A percentile compares a stretch with the other conserved stretches of the same genome.
Evolutionary conservation across 2,113 vertebrate species (phyloP).

Genomic region (Aix galericulata): DNA sequence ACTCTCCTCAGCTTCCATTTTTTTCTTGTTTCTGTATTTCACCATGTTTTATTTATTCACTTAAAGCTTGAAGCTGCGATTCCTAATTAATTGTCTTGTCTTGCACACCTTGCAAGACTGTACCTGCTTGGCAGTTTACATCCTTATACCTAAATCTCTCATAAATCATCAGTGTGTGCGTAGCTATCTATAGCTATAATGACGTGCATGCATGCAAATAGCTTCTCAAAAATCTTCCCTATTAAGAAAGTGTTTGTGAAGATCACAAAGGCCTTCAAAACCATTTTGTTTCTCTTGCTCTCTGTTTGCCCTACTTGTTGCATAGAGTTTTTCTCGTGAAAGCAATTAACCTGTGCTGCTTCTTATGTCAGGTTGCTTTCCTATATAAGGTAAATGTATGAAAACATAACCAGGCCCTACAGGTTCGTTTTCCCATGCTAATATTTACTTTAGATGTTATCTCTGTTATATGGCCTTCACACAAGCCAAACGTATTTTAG

Average conservation of each 20-base stretch:
- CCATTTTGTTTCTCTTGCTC: background rate
- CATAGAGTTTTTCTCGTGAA: background rate
- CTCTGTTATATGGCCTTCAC: conserved; percentile 6
- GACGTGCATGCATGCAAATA: background rate
- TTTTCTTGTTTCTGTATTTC: background rate
- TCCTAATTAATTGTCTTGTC: background rate
- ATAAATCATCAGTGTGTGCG: background rate
- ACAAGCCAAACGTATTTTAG: background rate
- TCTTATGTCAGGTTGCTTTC: background rate
- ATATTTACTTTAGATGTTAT: background rate
- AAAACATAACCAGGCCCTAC: background rate
- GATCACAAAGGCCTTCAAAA: conserved; percentile 12
- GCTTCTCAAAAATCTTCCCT: background rate
- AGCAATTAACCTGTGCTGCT: conserved; percentile 40
- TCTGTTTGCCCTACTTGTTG: conserved; percentile 23
- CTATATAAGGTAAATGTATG: background rate
- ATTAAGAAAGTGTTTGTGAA: background rate
- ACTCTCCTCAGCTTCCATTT: background rate
- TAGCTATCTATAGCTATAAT: background rate
- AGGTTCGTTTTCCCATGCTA: background rate
- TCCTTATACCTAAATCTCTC: too few relatives aligned
- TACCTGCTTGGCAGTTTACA: background rate
- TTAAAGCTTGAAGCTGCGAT: background rate
- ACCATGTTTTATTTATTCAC: background rate
- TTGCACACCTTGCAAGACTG: background rate